These are phyloP conservation scores for Corythornis cristatus DNA, from an alignment of 2,113 vertebrate species.

Conservation along the genomic window DNA sequence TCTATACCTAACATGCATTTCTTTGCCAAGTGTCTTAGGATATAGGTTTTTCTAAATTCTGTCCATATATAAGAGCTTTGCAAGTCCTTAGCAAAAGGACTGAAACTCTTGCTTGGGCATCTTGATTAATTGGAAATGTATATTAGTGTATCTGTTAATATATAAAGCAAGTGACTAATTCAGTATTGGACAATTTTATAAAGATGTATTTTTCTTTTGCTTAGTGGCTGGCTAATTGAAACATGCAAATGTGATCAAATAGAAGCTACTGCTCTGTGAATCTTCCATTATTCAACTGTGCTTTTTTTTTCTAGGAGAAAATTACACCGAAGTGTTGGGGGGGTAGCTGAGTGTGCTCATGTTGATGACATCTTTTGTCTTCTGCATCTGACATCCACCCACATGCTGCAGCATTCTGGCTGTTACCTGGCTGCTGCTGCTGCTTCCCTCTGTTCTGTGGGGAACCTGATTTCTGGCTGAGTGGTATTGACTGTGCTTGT, in stretches of 20 bases:
- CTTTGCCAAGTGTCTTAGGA: background rate
- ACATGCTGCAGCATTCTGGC: background rate
- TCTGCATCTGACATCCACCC: conserved; percentile 17
- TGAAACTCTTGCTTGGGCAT: background rate
- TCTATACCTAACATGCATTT: background rate
- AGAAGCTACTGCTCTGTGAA: background rate
- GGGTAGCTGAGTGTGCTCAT: conserved; percentile 1
- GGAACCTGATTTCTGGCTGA: background rate
- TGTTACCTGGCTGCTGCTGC: conserved; percentile 47
- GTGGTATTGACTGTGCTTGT: background rate
- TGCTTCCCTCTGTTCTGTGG: background rate
- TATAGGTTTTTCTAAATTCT: background rate
- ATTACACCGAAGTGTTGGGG: conserved; percentile 41
- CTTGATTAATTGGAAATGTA: background rate
- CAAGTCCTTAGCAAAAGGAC: background rate
- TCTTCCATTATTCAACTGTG: background rate
- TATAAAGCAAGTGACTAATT: background rate
- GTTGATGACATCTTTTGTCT: conserved; percentile 33
- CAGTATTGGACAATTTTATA: background rate
- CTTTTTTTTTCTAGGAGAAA: background rate
- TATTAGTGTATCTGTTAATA: background rate
- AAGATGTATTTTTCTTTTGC: background rate
- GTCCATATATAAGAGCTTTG: background rate
- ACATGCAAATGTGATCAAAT: background rate
- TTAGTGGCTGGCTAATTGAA: background rate